phyloP scores from a whole-genome alignment of 2,113 vertebrate genomes.

The Girardinichthys multiradiatus region DNA sequence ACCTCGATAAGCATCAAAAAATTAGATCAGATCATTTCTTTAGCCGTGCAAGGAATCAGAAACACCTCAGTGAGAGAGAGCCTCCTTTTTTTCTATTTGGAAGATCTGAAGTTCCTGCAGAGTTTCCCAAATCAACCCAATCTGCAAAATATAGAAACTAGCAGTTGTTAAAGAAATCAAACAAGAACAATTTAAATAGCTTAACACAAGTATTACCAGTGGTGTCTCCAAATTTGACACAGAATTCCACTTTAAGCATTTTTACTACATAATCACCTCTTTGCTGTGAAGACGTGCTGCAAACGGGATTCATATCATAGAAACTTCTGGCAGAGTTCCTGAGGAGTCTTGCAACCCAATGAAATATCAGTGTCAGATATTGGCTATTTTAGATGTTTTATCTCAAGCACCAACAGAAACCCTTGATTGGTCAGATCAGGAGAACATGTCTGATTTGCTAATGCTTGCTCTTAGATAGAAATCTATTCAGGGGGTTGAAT shows the following conservation, averaged over 20 bases:
- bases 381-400: too few relatives aligned
- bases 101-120: conserved; percentile 41
- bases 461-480: too few relatives aligned
- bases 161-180: background rate
- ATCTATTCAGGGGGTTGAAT: too few relatives aligned
- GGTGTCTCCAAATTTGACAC: background rate
- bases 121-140: conserved; percentile 7
- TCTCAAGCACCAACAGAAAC: too few relatives aligned
- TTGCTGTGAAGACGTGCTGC: background rate
- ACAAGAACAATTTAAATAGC: too few relatives aligned
- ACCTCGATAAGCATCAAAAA: conserved; percentile 35
- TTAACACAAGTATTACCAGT: background rate
- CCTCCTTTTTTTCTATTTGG: background rate
- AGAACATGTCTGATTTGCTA: too few relatives aligned
- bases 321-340: too few relatives aligned
- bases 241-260: background rate
- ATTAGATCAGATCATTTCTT: conserved; percentile 46
- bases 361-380: background rate
- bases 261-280: background rate
- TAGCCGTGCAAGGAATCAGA: conserved; percentile 11
- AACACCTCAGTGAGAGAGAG: background rate
- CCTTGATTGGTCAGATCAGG: too few relatives aligned
- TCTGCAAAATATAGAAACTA: background rate
- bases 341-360: too few relatives aligned
- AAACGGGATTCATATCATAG: too few relatives aligned